Percentiles rank a stretch among this genome's conserved stretches.
Evolutionary conservation across 2,888 invertebrate genomes (phyloP).

Genomic region (Eupithecia dodoneata): DNA sequence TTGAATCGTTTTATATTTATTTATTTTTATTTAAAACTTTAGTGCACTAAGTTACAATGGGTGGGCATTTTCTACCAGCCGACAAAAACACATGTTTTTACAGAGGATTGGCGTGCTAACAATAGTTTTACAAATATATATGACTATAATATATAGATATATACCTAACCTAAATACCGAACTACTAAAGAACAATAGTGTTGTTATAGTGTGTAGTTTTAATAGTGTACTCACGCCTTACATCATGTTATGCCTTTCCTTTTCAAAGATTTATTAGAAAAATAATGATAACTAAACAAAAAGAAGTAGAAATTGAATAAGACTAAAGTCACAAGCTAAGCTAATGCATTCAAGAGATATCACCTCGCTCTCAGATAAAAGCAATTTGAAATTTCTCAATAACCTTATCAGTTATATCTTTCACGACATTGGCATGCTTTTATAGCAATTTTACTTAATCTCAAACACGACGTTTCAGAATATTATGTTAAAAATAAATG

Average conservation of each 20-base stretch:
- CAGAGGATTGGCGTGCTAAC: too few relatives aligned
- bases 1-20: too few relatives aligned
- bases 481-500: background rate
- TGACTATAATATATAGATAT: too few relatives aligned
- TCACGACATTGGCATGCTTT: conserved; percentile 20
- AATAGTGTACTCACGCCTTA: background rate
- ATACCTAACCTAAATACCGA: too few relatives aligned
- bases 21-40: too few relatives aligned
- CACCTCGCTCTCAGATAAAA: conserved; percentile 24
- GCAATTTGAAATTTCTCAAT: conserved; percentile 20
- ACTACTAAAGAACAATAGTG: too few relatives aligned
- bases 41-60: too few relatives aligned
- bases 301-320: background rate
- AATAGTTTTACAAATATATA: too few relatives aligned
- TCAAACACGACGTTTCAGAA: background rate
- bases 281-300: background rate
- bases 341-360: conserved; percentile 11
- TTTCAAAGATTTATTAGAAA: background rate
- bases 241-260: background rate
- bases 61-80: too few relatives aligned
- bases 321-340: background rate
- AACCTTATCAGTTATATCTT: conserved; percentile 20
- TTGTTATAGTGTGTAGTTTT: background rate
- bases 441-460: conserved; percentile 16
- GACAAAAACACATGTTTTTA: too few relatives aligned